Evolutionary conservation across 2,888 invertebrate species (phyloP), one percentile per base, ranked within the genome.

Genomic region (Troides oblongomaculatus): DNA sequence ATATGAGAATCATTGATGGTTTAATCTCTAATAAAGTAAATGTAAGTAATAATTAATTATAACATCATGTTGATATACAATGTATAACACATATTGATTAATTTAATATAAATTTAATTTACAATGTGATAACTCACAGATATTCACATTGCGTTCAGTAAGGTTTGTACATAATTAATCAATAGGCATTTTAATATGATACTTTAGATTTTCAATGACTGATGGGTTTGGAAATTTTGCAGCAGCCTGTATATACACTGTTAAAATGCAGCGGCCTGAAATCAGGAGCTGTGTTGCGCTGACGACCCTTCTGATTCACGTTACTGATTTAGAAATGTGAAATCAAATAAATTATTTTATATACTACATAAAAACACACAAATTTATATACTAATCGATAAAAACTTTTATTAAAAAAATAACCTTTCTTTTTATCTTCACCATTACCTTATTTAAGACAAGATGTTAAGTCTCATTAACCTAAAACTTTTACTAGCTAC

Each of bases 181-280:
- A 64, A 57, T 21, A 60, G 57, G 56, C 66, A 66, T 60, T 21
- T 56, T 50, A 66, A 46, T 39, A 21, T 53, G 25, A 39, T 50
- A 25, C 25, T 62, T 2, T 43, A 59, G 8, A 43, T 60, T 30
- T 70, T 64, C 63, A 64, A 60, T 70, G 66, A 64, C n/a, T 70
- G 68, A 63, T 73, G 75, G 76, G 0, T 73, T 73, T 10, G 18
- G 18, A 14, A 36, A 57, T 57, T 43, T 70, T 74, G 69, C 81
- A 81, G 86, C 87, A 83, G 84, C 88, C 88, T 89, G 89, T 90
- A 70, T 70, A 56, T 70, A 90, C 90, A 91, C 85, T 81, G 89
- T 91, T 89, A 91, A 87, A 86, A 81, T 81, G 81, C 84, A 87
- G 90, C 88, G 86, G 84, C 84, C 84, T 87, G 86, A 85, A 87